Percentiles rank a stretch among this genome's conserved stretches.
These are phyloP conservation scores for Papilio helenus DNA, from an alignment of 1,140 invertebrate species.

Conservation along the genomic window DNA sequence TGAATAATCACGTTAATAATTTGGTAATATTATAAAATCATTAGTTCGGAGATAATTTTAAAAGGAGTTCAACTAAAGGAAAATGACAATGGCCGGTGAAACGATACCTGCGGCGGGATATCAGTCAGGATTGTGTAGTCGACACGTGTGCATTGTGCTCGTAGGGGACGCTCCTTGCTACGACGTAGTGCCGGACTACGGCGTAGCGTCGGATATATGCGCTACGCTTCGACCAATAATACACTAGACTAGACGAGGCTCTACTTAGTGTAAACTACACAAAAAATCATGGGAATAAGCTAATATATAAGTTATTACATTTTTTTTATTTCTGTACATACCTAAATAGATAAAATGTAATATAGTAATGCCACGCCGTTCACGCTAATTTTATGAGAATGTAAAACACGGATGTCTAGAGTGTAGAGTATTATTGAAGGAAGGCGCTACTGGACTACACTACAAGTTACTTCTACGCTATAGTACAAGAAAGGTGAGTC, in stretches of 20 bases:
- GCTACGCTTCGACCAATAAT: neutral
- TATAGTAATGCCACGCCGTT: neutral
- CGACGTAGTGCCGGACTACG: neutral
- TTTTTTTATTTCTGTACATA: too few species aligned
- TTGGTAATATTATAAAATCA: neutral
- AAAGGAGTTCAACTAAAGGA: neutral
- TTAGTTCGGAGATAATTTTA: neutral
- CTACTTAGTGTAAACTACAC: too few species aligned
- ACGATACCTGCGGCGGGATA: neutral
- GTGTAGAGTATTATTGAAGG: neutral
- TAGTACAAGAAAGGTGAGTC: neutral
- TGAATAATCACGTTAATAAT: neutral
- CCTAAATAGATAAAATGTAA: too few species aligned
- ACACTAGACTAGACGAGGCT: neutral
- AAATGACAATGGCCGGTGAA: neutral
- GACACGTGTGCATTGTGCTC: constrained; percentile 11
- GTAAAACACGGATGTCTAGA: neutral
- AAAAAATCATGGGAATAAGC: too few species aligned
- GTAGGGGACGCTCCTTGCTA: neutral
- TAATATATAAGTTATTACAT: too few species aligned
- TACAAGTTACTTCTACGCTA: neutral
- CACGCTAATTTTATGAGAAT: too few species aligned
- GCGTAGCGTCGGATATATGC: neutral
- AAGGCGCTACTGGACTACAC: neutral
- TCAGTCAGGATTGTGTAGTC: neutral